A percentile compares a stretch with the other conserved stretches of the same genome.
Conservation (phyloP, 2,797 vertebrate genomes). For the Tympanoctomys barrerae region DNA sequence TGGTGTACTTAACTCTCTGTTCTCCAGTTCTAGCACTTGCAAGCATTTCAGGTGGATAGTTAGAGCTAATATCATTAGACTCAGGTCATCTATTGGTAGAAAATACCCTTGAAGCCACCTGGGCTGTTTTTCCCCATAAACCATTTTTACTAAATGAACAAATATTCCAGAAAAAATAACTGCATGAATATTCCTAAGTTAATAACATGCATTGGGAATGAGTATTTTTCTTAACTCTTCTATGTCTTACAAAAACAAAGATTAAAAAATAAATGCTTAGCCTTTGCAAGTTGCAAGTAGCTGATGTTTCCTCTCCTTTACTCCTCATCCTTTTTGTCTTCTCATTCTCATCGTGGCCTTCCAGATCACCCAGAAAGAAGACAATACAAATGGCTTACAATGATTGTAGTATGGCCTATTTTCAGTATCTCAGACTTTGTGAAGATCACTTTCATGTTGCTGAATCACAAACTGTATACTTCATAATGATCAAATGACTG, state of each 20-base stretch:
- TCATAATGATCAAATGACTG: not conserved
- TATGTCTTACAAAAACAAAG: not conserved
- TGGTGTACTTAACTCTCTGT: slow-evolving; percentile 20
- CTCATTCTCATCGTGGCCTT: not conserved
- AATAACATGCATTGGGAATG: not conserved
- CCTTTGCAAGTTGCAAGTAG: not conserved
- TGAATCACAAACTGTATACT: not conserved
- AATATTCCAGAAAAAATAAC: not conserved
- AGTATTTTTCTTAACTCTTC: not conserved
- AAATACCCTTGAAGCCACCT: not conserved
- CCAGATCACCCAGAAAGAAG: not conserved
- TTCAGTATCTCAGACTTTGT: not conserved
- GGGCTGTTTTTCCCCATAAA: not conserved
- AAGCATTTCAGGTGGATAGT: not conserved
- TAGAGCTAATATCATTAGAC: not conserved
- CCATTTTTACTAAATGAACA: not conserved
- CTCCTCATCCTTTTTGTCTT: not conserved
- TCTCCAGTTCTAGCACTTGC: not conserved
- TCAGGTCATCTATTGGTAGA: not conserved
- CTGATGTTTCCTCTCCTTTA: not conserved
- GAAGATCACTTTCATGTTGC: not conserved
- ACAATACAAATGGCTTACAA: not conserved
- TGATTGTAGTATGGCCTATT: not conserved
- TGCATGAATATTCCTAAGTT: not conserved
- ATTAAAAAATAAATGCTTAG: not conserved